Evolutionary conservation across 2,113 vertebrate species (phyloP).

Genomic region (Arvicanthis niloticus): DNA sequence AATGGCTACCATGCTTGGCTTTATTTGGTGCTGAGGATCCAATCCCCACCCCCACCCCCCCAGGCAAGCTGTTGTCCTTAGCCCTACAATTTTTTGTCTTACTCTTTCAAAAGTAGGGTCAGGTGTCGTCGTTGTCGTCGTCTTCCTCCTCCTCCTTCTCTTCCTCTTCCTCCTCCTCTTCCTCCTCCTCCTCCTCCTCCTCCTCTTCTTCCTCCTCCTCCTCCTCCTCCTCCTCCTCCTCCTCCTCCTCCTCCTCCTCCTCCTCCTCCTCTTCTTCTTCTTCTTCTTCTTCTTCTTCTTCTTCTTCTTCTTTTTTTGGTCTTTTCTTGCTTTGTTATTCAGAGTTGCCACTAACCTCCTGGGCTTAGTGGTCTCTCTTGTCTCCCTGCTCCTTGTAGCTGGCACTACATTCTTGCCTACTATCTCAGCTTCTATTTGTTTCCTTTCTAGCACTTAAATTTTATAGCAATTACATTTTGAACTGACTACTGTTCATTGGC

Average conservation of each 20-base stretch:
- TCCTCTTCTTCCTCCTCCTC: no score
- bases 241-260: no score
- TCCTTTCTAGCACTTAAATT: slow-evolving; percentile 47
- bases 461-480: slow-evolving; percentile 40
- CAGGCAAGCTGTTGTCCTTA: not conserved
- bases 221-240: no score
- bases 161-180: not conserved
- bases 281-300: not conserved
- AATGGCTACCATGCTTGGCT: not conserved
- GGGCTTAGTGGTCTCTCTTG: not conserved
- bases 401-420: not conserved
- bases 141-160: not conserved
- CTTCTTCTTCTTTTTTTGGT: not conserved
- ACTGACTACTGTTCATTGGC: slow-evolving; percentile 47
- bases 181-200: no score
- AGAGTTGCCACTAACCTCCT: not conserved
- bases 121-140: not conserved
- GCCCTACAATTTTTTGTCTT: not conserved
- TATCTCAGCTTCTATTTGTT: not conserved
- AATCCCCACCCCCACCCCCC: no score
- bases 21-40: not conserved
- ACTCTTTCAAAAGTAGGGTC: slow-evolving; percentile 33
- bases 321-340: not conserved
- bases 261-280: not conserved
- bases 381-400: not conserved